Evolutionary conservation across 2,113 vertebrate genomes (phyloP).

Genomic region (Myrmecophaga tridactyla): DNA sequence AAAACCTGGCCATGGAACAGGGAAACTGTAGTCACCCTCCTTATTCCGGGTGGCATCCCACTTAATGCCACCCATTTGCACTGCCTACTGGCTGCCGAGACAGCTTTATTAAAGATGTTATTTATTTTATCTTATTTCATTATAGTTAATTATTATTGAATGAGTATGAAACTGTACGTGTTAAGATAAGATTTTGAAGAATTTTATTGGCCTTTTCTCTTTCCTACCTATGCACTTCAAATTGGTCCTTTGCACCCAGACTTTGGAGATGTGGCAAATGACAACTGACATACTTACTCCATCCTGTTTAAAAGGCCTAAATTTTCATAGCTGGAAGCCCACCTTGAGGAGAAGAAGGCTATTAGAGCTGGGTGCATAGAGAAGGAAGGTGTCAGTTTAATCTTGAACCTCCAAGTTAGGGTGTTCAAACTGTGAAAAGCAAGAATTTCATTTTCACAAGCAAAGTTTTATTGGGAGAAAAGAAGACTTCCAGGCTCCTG

Average conservation of each 20-base stretch:
- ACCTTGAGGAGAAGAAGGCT: no score
- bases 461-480: background rate
- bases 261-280: no score
- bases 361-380: background rate
- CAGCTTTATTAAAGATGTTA: background rate
- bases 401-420: background rate
- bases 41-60: background rate
- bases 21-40: background rate
- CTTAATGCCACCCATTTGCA: background rate
- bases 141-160: background rate
- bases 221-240: background rate
- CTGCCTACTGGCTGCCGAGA: background rate
- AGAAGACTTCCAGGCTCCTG: background rate
- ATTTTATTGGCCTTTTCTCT: background rate
- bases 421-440: constrained; percentile 2
- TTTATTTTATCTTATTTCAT: background rate
- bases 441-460: constrained; percentile 17
- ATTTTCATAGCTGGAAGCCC: no score
- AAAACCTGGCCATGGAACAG: background rate
- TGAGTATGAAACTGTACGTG: background rate
- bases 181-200: background rate
- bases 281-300: no score
- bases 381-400: background rate
- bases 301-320: no score
- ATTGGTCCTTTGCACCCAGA: background rate